Percentiles rank a stretch among this genome's conserved stretches.
phyloP scores from a whole-genome alignment of 2,113 vertebrate genomes.

The Apodemus sylvaticus region DNA sequence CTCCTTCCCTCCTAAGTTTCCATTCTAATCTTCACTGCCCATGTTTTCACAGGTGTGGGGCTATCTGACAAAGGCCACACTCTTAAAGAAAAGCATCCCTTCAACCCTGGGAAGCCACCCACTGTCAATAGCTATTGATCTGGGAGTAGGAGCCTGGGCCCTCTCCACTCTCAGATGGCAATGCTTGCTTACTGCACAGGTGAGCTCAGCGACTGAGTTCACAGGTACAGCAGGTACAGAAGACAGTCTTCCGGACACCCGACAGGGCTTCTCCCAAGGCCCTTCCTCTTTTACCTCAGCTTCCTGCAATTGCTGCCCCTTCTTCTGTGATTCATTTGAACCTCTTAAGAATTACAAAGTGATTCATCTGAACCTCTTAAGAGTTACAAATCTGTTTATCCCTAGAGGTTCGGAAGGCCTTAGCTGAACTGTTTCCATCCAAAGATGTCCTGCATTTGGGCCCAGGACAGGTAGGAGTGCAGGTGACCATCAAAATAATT shows the following conservation, averaged over 20 bases:
- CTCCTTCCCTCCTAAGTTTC: neutral
- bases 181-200: no score
- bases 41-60: neutral
- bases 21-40: no score
- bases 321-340: neutral
- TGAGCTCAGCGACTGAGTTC: neutral
- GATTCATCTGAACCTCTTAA: neutral
- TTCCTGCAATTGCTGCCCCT: neutral
- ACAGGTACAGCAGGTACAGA: neutral
- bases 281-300: no score
- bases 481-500: neutral
- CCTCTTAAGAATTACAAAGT: neutral
- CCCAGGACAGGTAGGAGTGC: neutral
- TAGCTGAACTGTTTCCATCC: neutral
- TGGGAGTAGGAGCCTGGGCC: neutral
- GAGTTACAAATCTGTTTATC: neutral
- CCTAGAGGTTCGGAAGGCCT: neutral
- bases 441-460: neutral
- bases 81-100: neutral
- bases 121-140: neutral
- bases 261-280: neutral
- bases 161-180: no score
- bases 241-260: no score
- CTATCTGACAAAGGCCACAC: neutral
- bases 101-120: neutral